Base-by-base conservation (phyloP, 2,113 vertebrate genomes). In the Nothobranchius kuhntae region DNA sequence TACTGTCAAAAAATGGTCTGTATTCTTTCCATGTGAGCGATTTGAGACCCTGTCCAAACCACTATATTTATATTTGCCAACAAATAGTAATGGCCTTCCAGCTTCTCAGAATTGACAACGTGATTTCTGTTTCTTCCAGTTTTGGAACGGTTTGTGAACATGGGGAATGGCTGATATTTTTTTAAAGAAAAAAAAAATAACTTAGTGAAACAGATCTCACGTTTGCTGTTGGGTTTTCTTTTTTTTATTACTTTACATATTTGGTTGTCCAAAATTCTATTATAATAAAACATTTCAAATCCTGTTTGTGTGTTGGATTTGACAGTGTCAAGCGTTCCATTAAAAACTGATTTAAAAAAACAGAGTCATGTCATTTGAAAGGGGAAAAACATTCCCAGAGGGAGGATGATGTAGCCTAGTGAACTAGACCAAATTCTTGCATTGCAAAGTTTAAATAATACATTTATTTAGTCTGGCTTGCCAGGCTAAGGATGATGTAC, bases 1-100 rank as follows among this genome's bases (percentile, higher is more conserved):
- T 87, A 80, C 87, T 88, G 89, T 89, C 63, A 14, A 73, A 81
- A 71, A 83, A 88, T 84, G 82, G 81, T 87, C 87, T 73, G 85
- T 87, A 86, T 89, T 90, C 88, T 92, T 89, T 91, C 85, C 83
- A 81, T 89, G 84, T 83, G 65, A 89, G 55, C 83, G 87, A 65
- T 91, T 90, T 89, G 78, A 90, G 65, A 89, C 91, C 90, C 89
- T 86, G 84, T 92, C 88, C 91, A 91, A 88, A 93, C 92, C 92
- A 93, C 91, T 93, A 93, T 93, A 93, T 93, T 93, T 93, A 93
- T 93, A 93, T 92, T 89, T 91, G 92, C 90, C 92, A 92, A 88
- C 86, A 92, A 91, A 91, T 87, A 87, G 80, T 80, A 81, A 87
- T 86, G 90, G 89, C 92, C 90, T 93, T 92, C 87, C 90, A 86